phyloP scores from a whole-genome alignment of 2,113 vertebrate species.

The Cranoglanis bouderius region DNA sequence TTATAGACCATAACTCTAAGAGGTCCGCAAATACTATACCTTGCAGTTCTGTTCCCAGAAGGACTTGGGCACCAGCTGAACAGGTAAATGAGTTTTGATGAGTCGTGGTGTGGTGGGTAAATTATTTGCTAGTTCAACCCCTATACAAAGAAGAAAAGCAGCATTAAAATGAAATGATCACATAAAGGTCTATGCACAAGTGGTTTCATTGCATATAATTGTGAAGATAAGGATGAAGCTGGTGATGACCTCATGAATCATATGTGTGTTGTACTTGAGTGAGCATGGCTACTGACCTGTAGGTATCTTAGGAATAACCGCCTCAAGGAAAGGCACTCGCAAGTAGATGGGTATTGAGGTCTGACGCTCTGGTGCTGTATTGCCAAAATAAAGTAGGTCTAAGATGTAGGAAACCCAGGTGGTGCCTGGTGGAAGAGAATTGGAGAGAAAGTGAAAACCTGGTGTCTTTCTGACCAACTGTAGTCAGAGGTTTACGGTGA shows the following conservation, averaged over 20 bases:
- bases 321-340: conserved; percentile 72
- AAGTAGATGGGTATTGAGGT: conserved; percentile 56
- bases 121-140: conserved; percentile 21
- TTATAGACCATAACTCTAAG: not conserved
- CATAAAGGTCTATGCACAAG: not conserved
- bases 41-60: conserved; percentile 75
- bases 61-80: conserved; percentile 66
- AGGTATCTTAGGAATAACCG: conserved; percentile 5
- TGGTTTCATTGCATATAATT: not conserved
- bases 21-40: not conserved
- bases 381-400: conserved; percentile 66
- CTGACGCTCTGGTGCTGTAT: conserved; percentile 57
- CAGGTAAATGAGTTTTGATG: conserved; percentile 71
- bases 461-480: not conserved
- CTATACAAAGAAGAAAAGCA: conserved; percentile 1
- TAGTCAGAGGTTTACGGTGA: not conserved
- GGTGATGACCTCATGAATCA: not conserved
- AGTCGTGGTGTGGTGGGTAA: conserved; percentile 60
- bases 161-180: not conserved
- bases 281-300: conserved; percentile 29
- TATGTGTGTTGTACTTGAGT: not conserved
- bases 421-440: conserved; percentile 63
- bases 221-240: not conserved
- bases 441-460: not conserved
- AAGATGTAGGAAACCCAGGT: conserved; percentile 76